Base-by-base conservation (phyloP, 2,113 vertebrate genomes). In the Ceyx melanurus region DNA sequence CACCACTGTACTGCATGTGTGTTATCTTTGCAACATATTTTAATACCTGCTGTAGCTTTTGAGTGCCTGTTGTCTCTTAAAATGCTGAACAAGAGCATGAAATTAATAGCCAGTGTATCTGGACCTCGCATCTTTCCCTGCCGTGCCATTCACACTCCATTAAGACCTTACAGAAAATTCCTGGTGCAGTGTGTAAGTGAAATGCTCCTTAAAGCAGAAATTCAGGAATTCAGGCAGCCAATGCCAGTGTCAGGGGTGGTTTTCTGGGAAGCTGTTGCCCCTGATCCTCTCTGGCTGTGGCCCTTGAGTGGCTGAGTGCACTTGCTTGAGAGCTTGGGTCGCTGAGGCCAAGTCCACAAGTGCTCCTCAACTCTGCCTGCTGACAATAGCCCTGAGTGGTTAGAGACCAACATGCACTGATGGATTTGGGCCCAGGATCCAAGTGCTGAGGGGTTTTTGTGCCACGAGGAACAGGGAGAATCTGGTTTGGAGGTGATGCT, bases 221-320 rank as follows among this genome's bases (percentile, higher is more conserved):
- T 54, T 57, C 50, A 37, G 23, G 35, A 25, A n/a, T 16, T 61
- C 16, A 7, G 9, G 33, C 29, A 37, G 60, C 35, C 50, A 54
- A 71, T 51, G 21, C 6, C 28, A 31, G 25, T 9, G 22, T 66
- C 9, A 11, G 53, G 56, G 68, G 15, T 29, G 8, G 33, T 62
- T 81, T 31, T 8, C 28, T 13, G 70, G 60, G 45, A 71, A 10
- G 42, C 19, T 42, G 5, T 51, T 86, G 42, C 23, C 21, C 33
- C 42, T 0, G 0, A 1, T 66, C 18, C 21, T 37, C 35, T 46
- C 35, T 33, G 51, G 45, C 31, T 56, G 18, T 1, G 11, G 5
- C 60, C 42, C 15, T 26, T 20, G 1, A 3, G 25, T 79, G 4
- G 0, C 51, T 23, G 6, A 16, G 58, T 28, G n/a, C 18, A 9